Evolutionary conservation across 1,140 invertebrate genomes (phyloP), one percentile per base, ranked within the genome.

Genomic region (Neodiprion fabricii): DNA sequence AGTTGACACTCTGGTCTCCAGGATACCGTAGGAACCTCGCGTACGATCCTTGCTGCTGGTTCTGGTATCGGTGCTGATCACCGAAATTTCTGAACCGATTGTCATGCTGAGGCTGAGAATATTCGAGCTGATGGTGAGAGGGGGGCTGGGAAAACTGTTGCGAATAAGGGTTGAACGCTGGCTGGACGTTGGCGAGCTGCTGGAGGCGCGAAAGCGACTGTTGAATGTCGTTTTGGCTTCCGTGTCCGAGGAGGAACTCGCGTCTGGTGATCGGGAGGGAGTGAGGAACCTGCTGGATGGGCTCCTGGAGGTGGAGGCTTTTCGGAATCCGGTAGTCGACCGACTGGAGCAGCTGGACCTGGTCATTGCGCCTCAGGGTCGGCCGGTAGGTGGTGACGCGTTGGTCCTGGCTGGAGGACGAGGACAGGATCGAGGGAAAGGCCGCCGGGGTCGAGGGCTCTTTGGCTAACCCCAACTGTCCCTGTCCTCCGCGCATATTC

Each of bases 401-500:
- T 77, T 85, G 85, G 17, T 74, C 61, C 48, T 83, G 82, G 3
- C 72, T 53, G 49, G 69, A 69, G n/a, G 50, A 74, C 17, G 17
- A 21, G 14, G 50, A 53, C 50, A 10, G 65, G 75, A 78, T 61
- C 67, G 76, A 48, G 72, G 79, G 48, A 73, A 84, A 71, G 72
- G 75, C 21, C 48, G 53, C 11, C 61, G 48, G n/a, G 68, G 72
- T 17, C 48, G 75, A 9, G 28, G 75, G 49, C 48, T 21, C 48
- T 72, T 68, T 66, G 53, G 12, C 49, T 76, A 73, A 9, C 14
- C 9, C 50, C 50, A 53, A 53, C 85, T 88, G 86, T 86, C 85
- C 87, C 86, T 87, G 87, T 84, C 85, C 85, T 84, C 85, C 85
- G 85, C 85, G 85, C 85, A 84, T 81, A 77, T 85, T 88, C 87